Percentiles rank a stretch among this genome's conserved stretches.
These are phyloP conservation scores for Calliphora vicina DNA, from an alignment of 1,140 invertebrate species.

Conservation along the genomic window DNA sequence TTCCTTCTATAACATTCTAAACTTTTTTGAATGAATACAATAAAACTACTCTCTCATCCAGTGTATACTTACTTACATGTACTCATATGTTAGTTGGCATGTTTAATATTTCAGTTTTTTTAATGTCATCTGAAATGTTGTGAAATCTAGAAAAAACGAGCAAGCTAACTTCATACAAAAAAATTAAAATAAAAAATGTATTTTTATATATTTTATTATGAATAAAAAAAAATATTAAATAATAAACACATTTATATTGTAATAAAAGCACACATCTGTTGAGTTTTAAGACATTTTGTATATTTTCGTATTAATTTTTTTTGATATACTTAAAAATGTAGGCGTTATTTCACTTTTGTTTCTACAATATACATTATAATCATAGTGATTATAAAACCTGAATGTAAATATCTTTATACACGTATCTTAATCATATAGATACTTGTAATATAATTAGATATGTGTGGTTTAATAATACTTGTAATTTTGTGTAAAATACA, in stretches of 20 bases:
- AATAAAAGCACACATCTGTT: constrained; percentile 26
- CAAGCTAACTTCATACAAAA: neutral
- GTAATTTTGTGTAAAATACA: neutral
- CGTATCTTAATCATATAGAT: neutral
- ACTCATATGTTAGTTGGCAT: neutral
- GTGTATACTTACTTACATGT: no score
- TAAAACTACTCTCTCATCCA: neutral
- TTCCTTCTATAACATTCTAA: neutral
- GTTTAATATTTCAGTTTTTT: neutral
- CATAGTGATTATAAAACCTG: constrained; percentile 24
- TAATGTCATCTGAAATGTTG: neutral
- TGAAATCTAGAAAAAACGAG: neutral
- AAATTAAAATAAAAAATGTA: neutral
- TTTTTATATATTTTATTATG: neutral
- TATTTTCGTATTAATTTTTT: neutral
- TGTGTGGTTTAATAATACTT: neutral
- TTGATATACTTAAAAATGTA: neutral
- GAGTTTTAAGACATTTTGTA: constrained; percentile 3
- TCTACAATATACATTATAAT: neutral
- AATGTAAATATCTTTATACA: neutral
- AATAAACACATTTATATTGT: neutral
- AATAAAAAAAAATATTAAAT: neutral
- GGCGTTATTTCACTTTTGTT: constrained; percentile 9
- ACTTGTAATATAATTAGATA: neutral
- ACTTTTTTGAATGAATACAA: neutral